These are phyloP conservation scores for Leuciscus waleckii DNA, from an alignment of 2,797 vertebrate species.

Conservation along the genomic window DNA sequence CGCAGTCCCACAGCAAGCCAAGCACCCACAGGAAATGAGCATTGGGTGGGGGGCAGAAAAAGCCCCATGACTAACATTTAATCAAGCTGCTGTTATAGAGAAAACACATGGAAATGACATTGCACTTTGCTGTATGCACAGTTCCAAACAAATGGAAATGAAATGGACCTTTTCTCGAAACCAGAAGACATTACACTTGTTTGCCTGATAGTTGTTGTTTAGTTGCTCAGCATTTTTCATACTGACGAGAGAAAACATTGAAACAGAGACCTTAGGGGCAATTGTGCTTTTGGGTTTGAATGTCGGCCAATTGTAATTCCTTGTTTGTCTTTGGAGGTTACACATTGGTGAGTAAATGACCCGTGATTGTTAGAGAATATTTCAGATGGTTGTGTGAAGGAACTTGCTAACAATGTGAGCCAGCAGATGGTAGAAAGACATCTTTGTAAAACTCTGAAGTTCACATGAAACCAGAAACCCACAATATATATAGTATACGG, in stretches of 20 bases:
- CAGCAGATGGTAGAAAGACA: conserved; percentile 63
- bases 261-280: conserved; percentile 19
- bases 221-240: conserved; percentile 33
- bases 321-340: conserved; percentile 58
- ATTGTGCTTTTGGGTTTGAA: conserved; percentile 42
- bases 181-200: conserved; percentile 11
- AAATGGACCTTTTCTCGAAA: conserved; percentile 31
- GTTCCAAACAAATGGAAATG: conserved; percentile 62
- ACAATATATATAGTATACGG: conserved; percentile 54
- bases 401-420: conserved; percentile 63
- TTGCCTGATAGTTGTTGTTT: conserved; percentile 31
- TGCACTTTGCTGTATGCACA: conserved; percentile 47
- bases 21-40: conserved; percentile 77
- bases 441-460: conserved; percentile 57
- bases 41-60: conserved; percentile 68
- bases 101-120: conserved; percentile 67
- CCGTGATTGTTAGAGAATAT: conserved; percentile 58
- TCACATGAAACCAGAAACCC: conserved; percentile 54
- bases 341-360: conserved; percentile 57
- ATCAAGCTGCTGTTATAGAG: conserved; percentile 45
- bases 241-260: conserved; percentile 9
- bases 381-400: conserved; percentile 56
- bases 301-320: conserved; percentile 57
- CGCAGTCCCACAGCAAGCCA: conserved; percentile 55
- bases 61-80: conserved; percentile 66